Evolutionary conservation across 2,888 invertebrate species (phyloP).

Genomic region (Synergus laeviventris): DNA sequence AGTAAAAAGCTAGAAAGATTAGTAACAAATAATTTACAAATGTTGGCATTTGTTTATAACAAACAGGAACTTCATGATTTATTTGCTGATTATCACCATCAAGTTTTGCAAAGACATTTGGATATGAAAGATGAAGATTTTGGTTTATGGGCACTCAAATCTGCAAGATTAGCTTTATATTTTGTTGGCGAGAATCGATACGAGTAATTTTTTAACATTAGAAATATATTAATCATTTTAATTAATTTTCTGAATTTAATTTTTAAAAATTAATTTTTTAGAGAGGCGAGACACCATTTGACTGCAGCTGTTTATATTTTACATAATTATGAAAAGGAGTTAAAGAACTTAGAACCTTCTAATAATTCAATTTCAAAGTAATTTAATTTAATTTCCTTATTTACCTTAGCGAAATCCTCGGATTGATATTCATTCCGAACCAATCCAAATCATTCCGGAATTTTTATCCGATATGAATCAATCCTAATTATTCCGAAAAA

Average conservation of each 20-base stretch:
- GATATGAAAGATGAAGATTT: constrained; percentile 79
- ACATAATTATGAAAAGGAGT: constrained; percentile 78
- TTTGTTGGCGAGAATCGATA: constrained; percentile 72
- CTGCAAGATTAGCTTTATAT: constrained; percentile 78
- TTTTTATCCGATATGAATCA: too few relatives aligned
- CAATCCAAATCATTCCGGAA: too few relatives aligned
- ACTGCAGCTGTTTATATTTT: constrained; percentile 80
- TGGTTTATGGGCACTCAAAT: constrained; percentile 79
- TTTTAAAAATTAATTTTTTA: constrained; percentile 54
- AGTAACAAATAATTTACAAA: constrained; percentile 80
- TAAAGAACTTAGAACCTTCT: constrained; percentile 75
- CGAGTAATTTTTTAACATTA: constrained; percentile 57
- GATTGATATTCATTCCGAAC: too few relatives aligned
- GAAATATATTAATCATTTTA: constrained; percentile 16
- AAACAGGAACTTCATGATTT: constrained; percentile 78
- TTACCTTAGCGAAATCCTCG: too few relatives aligned
- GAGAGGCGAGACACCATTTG: constrained; percentile 82
- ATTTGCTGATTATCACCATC: constrained; percentile 79
- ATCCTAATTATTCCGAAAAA: too few relatives aligned
- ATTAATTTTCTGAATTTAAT: not conserved
- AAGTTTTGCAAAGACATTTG: constrained; percentile 78
- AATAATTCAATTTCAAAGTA: constrained; percentile 51
- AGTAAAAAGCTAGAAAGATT: constrained; percentile 79
- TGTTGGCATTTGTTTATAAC: constrained; percentile 80
- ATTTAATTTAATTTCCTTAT: not conserved